Evolutionary conservation across 2,888 invertebrate genomes (phyloP).

Genomic region (Lordiphosa fenestrarum): DNA sequence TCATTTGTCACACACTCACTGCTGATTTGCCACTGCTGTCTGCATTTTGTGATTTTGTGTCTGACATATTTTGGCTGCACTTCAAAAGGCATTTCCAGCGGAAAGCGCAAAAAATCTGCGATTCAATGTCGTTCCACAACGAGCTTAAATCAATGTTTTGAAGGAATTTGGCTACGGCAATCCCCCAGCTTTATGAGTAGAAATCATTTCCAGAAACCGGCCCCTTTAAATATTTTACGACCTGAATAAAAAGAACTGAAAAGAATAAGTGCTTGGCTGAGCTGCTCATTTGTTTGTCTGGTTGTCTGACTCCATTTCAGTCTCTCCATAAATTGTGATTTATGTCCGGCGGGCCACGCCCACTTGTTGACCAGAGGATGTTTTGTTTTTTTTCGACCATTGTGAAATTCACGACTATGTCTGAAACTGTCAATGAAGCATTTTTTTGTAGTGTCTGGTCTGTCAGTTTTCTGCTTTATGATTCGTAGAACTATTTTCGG

Average conservation of each 20-base stretch:
- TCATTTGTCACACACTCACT: slow-evolving; percentile 25
- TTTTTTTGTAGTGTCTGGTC: no score
- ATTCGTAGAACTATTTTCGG: no score
- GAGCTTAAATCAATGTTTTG: no score
- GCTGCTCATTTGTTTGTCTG: slow-evolving; percentile 49
- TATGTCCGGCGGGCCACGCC: slow-evolving; percentile 46
- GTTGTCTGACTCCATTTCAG: slow-evolving; percentile 31
- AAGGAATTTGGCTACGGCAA: not conserved
- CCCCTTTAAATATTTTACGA: slow-evolving; percentile 47
- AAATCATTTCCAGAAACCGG: slow-evolving; percentile 17
- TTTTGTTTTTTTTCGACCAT: slow-evolving; percentile 42
- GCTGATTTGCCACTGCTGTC: slow-evolving; percentile 60
- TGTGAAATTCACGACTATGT: not conserved
- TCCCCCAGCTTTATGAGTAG: slow-evolving; percentile 7
- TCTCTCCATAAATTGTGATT: slow-evolving; percentile 51
- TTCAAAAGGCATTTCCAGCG: slow-evolving; percentile 10
- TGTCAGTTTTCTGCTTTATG: no score
- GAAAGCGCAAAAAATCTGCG: no score
- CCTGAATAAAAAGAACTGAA: slow-evolving; percentile 17
- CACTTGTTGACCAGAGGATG: slow-evolving; percentile 24
- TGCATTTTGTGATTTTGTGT: slow-evolving; percentile 58
- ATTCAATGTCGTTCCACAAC: no score
- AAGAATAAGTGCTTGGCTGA: slow-evolving; percentile 4
- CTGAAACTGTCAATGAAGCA: no score
- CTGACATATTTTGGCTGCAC: slow-evolving; percentile 61